Base-by-base conservation (phyloP, 2,113 vertebrate genomes). In the Pipa parva region DNA sequence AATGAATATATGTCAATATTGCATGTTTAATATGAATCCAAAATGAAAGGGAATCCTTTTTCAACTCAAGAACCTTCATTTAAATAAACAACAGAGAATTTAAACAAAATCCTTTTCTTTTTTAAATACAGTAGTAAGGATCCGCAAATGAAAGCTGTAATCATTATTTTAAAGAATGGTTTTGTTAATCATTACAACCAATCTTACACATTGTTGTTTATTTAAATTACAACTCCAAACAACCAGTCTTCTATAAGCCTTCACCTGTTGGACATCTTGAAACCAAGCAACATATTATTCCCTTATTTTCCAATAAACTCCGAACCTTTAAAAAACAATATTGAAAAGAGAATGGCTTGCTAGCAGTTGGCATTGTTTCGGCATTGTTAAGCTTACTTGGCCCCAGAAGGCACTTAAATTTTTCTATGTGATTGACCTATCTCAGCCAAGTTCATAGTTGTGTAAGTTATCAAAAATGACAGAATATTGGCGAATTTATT, bases 381-480 rank as follows among this genome's bases (percentile, higher is more conserved):
- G 58, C 66, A 69, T 69, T 69, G 66, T 69, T 69, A 69, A 69
- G 48, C 29, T 54, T 37, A 13, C 66, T 69, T 69, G 66, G 66
- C 46, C 27, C 29, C 57, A 52, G 33, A 54, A 39, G 66, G 61
- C 60, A 61, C 66, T 69, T 69, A 69, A 60, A 48, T 54, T 69
- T 69, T 61, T 48, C 66, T 69, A 61, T 61, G 57, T 42, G 66
- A 69, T 36, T 22, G 57, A 51, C 48, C 66, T 50, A 24, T 54
- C 58, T 69, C 66, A 54, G 66, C 66, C 66, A 69, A 69, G 33
- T 61, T 61, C 57, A 37, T 54, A 51, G 57, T 54, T 69, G 66
- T 69, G 66, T 69, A 58, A 61, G 58, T 48, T 69, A 69, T 69
- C 66, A 61, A 61, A 61, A 61, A 59, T 61, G 66, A 69, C 66